Conservation (phyloP, 2,888 invertebrate genomes). For the Stenurella melanura region DNA sequence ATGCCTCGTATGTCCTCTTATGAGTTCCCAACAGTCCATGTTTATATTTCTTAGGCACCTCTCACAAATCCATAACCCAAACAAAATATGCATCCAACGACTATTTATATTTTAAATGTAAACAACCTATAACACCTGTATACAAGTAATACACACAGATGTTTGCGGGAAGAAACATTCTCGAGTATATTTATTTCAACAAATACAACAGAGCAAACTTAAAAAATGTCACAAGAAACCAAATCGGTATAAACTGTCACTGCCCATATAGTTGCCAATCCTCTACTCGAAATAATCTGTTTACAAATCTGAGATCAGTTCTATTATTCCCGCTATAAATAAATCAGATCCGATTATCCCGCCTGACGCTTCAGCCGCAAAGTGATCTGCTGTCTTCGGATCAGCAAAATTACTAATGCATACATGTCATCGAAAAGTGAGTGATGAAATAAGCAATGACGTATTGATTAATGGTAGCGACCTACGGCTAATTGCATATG, state of each 20-base stretch:
- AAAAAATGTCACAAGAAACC: neutral
- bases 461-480: conserved; percentile 3
- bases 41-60: too few relatives aligned
- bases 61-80: too few relatives aligned
- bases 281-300: neutral
- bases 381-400: neutral
- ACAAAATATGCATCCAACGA: too few relatives aligned
- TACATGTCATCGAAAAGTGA: conserved; percentile 15
- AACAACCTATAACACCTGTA: too few relatives aligned
- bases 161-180: too few relatives aligned
- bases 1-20: too few relatives aligned
- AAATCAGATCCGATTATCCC: conserved; percentile 1
- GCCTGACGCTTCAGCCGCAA: neutral
- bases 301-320: neutral
- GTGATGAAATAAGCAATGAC: conserved; percentile 5
- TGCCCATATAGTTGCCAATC: neutral
- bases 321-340: neutral
- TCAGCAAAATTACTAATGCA: conserved; percentile 9
- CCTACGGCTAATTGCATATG: conserved; percentile 13
- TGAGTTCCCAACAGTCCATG: too few relatives aligned
- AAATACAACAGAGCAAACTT: too few relatives aligned
- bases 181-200: too few relatives aligned
- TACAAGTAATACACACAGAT: too few relatives aligned
- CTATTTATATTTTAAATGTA: too few relatives aligned
- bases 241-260: neutral